Base-by-base conservation (phyloP, 2,888 invertebrate species). In the Tinea semifulvella region DNA sequence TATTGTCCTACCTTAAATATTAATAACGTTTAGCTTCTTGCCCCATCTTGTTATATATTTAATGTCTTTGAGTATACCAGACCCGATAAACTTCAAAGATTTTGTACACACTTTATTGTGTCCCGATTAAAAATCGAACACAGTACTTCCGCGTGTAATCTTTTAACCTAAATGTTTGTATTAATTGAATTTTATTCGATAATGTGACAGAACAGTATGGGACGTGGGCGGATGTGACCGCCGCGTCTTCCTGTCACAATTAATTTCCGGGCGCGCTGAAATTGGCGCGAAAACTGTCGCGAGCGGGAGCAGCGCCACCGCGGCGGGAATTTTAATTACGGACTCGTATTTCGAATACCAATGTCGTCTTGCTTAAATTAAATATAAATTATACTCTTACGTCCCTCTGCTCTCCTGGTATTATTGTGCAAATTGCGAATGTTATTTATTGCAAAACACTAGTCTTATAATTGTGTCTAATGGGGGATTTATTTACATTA, bases 241-340 rank as follows among this genome's bases (percentile, higher is more conserved):
- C 68, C 68, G 71, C 80, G 74, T 80, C 80, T 79, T 79, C 73
- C 79, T 80, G 80, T 80, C 80, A 80, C 80, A 76, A 80, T 80
- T 79, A 80, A 80, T 80, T 80, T 80, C 80, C 79, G 80, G 72
- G 68, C 68, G 75, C 74, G 79, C 72, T 75, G 80, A 77, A 80
- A 80, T 80, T 80, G 80, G 80, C 80, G 80, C 79, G 80, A 80
- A 80, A 80, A 80, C 74, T 77, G 80, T 77, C 76, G 79, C 72
- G 67, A 61, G 58, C 56, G 56, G 64, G 60, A 54, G 48, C 63
- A 61, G 62, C 54, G 58, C 65, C 64, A 68, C 74, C 69, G 67
- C 77, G 73, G 68, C 73, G 75, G 74, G 79, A 79, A 79, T 79
- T 79, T 79, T 79, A 79, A 79, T 80, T 80, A 80, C 80, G 80